These are phyloP conservation scores for Melanostoma mellinum DNA, from an alignment of 2,888 invertebrate species.

Conservation along the genomic window DNA sequence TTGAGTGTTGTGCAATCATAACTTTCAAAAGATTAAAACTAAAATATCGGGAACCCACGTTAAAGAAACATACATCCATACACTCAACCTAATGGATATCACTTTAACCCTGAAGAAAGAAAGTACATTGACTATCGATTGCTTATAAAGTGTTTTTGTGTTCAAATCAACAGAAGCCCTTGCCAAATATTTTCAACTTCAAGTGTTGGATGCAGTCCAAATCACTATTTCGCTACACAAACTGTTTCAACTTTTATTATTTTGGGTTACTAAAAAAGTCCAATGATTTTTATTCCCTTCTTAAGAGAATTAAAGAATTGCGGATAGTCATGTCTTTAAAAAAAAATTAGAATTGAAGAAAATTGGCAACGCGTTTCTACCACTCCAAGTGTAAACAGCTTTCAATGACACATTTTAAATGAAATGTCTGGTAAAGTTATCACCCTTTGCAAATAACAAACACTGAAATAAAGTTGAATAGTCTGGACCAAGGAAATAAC, in stretches of 20 bases:
- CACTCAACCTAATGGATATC: neutral
- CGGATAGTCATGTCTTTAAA: neutral
- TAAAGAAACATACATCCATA: no score
- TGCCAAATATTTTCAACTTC: slow-evolving; percentile 57
- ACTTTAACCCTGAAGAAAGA: slow-evolving; percentile 15
- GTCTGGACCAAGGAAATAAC: slow-evolving; percentile 21
- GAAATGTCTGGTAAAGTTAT: slow-evolving; percentile 6
- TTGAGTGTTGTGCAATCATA: no score
- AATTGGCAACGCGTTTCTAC: slow-evolving; percentile 44
- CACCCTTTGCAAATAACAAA: neutral
- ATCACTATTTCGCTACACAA: slow-evolving; percentile 2
- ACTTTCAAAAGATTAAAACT: no score
- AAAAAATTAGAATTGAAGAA: slow-evolving; percentile 7
- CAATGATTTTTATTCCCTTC: slow-evolving; percentile 7
- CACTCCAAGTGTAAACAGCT: slow-evolving; percentile 34
- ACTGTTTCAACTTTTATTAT: neutral
- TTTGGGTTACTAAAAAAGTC: neutral
- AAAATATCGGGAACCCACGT: no score
- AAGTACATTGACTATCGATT: slow-evolving; percentile 60
- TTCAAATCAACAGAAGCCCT: slow-evolving; percentile 46
- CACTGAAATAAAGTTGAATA: slow-evolving; percentile 9
- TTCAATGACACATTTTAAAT: slow-evolving; percentile 23
- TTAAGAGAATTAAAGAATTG: slow-evolving; percentile 16
- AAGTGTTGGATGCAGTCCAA: slow-evolving; percentile 55
- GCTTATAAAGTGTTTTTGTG: slow-evolving; percentile 54